These are phyloP conservation scores for Pheosia tremula DNA, from an alignment of 2,888 invertebrate genomes.

Conservation along the genomic window DNA sequence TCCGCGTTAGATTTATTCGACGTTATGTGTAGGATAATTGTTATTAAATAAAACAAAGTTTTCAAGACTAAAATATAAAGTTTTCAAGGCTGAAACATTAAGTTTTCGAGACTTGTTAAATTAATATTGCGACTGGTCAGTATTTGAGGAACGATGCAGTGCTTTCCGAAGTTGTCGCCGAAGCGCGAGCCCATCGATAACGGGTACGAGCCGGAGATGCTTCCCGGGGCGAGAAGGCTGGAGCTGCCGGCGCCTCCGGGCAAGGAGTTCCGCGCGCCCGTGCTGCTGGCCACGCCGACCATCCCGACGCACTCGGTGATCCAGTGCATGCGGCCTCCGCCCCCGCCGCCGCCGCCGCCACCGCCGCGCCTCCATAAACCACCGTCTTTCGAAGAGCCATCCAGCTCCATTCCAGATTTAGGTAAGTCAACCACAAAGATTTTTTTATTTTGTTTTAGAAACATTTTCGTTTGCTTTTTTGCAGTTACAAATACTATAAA, in stretches of 20 bases:
- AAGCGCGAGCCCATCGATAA: slow-evolving; percentile 72
- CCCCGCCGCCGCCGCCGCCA: slow-evolving; percentile 76
- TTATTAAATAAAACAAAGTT: slow-evolving; percentile 9
- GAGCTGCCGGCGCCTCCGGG: slow-evolving; percentile 79
- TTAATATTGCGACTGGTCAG: slow-evolving; percentile 44
- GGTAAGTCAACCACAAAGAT: slow-evolving; percentile 84
- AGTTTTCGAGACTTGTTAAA: slow-evolving; percentile 23
- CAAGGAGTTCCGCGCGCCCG: slow-evolving; percentile 79
- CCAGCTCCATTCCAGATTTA: slow-evolving; percentile 94
- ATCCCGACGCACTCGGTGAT: slow-evolving; percentile 75
- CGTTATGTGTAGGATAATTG: slow-evolving; percentile 4
- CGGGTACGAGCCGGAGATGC: slow-evolving; percentile 68
- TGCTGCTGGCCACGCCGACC: slow-evolving; percentile 66
- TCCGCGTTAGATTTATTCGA: slow-evolving; percentile 43
- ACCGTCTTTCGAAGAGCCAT: slow-evolving; percentile 90
- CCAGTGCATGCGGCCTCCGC: slow-evolving; percentile 81
- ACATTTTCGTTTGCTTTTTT: neutral
- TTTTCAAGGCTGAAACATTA: slow-evolving; percentile 18
- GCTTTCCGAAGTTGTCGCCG: slow-evolving; percentile 74
- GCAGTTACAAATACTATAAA: slow-evolving; percentile 1
- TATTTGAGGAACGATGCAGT: slow-evolving; percentile 73
- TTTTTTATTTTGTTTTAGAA: neutral
- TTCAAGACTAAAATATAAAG: slow-evolving; percentile 7
- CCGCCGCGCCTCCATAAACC: slow-evolving; percentile 79
- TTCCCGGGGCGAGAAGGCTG: slow-evolving; percentile 64